Conservation (phyloP, 1,140 invertebrate genomes). For the Zaprionus inermis region DNA sequence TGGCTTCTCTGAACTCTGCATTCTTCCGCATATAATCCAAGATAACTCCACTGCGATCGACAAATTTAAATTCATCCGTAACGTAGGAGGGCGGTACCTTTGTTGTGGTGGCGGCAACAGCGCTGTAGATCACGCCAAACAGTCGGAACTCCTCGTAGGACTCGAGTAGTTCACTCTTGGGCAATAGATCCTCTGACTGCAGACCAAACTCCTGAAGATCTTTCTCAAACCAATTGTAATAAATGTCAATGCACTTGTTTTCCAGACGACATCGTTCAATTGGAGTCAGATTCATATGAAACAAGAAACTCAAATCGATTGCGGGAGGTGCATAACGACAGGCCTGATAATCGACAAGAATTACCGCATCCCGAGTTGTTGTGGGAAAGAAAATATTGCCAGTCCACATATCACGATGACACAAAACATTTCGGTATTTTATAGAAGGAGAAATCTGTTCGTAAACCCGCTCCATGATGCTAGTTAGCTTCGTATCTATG, state of each 20-base stretch:
- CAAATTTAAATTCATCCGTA: conserved; percentile 67
- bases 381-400: conserved; percentile 87
- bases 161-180: conserved; percentile 52
- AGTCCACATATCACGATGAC: conserved; percentile 87
- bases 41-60: conserved; percentile 58
- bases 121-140: conserved; percentile 63
- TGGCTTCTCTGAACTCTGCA: conserved; percentile 39
- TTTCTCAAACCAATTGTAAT: conserved; percentile 44
- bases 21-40: conserved; percentile 60
- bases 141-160: conserved; percentile 72
- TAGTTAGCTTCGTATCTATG: conserved; percentile 39
- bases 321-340: conserved; percentile 85
- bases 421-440: conserved; percentile 85
- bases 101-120: conserved; percentile 62
- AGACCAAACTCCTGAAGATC: conserved; percentile 32
- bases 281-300: conserved; percentile 61
- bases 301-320: conserved; percentile 85
- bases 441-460: conserved; percentile 67
- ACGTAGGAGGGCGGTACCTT: conserved; percentile 58
- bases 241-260: conserved; percentile 48
- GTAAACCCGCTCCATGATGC: conserved; percentile 49
- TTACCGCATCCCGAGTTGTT: conserved; percentile 69
- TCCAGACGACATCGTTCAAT: conserved; percentile 39
- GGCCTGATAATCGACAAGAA: conserved; percentile 87
- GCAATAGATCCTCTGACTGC: conserved; percentile 6